Conservation (phyloP, 2,797 vertebrate species). For the Hoplostethus mediterraneus region DNA sequence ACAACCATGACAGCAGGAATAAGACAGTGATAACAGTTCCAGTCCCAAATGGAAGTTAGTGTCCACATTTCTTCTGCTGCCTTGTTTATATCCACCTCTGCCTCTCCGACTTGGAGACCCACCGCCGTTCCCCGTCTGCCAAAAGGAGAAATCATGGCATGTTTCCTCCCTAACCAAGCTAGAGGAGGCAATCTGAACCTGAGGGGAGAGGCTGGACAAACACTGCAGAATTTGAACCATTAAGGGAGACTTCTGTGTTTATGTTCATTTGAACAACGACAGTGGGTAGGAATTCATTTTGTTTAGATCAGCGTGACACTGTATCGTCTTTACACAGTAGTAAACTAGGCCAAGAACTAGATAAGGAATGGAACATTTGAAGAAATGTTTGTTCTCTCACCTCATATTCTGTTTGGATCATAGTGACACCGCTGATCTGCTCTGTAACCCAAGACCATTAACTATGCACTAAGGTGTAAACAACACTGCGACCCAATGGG, state of each 20-base stretch:
- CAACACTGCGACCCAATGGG: conserved; percentile 24
- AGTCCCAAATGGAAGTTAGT: conserved; percentile 34
- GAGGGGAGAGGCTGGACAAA: conserved; percentile 33
- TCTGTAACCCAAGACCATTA: conserved; percentile 56
- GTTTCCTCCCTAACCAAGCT: conserved; percentile 22
- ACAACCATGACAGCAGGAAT: conserved; percentile 54
- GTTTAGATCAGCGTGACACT: conserved; percentile 79
- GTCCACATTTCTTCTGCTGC: conserved; percentile 37
- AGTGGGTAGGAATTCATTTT: conserved; percentile 82
- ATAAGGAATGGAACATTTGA: conserved; percentile 83
- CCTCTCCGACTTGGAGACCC: conserved; percentile 40
- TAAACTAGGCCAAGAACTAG: conserved; percentile 67
- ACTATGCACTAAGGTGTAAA: conserved; percentile 60
- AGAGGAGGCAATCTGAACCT: conserved; percentile 30
- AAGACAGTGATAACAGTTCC: conserved; percentile 42
- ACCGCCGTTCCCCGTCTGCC: conserved; percentile 59
- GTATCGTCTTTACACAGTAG: conserved; percentile 72
- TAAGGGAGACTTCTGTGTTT: conserved; percentile 75
- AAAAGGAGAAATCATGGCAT: conserved; percentile 49
- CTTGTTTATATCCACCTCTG: conserved; percentile 70
- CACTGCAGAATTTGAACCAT: conserved; percentile 61
- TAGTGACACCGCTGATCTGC: conserved; percentile 61
- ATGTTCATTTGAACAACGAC: conserved; percentile 74
- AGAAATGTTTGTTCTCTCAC: conserved; percentile 69
- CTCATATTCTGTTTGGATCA: conserved; percentile 63